Conservation (phyloP, 2,888 invertebrate genomes). For the Bedellia somnulentella region DNA sequence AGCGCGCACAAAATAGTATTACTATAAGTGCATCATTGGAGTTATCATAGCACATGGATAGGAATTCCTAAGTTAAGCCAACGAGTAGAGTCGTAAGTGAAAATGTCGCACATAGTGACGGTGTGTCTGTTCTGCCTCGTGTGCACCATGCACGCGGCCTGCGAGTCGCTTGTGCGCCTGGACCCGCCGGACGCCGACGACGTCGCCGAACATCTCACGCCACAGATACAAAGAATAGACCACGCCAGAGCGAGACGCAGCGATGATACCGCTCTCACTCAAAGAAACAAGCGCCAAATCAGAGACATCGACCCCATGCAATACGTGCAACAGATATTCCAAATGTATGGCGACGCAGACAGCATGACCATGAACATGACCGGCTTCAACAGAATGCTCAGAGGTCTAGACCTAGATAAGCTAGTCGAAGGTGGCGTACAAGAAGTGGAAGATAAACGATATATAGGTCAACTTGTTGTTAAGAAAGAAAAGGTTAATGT, state of each 20-base stretch:
- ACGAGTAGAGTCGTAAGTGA: no score
- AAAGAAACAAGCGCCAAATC: background rate
- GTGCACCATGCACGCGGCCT: slow-evolving; percentile 75
- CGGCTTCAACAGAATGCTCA: slow-evolving; percentile 71
- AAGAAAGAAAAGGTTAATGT: slow-evolving; percentile 44
- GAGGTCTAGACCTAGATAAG: slow-evolving; percentile 58
- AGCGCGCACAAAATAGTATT: no score
- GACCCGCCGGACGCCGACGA: background rate
- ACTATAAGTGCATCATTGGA: no score
- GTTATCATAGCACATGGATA: no score
- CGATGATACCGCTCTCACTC: background rate
- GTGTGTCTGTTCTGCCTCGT: slow-evolving; percentile 83
- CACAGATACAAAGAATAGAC: slow-evolving; percentile 18
- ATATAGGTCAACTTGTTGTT: slow-evolving; percentile 19
- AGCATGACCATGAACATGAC: slow-evolving; percentile 65
- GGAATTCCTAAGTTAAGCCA: no score
- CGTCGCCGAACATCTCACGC: background rate
- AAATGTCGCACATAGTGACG: slow-evolving; percentile 65
- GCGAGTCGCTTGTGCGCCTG: slow-evolving; percentile 66
- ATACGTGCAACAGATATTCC: slow-evolving; percentile 69
- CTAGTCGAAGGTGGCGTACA: slow-evolving; percentile 42
- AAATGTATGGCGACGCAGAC: slow-evolving; percentile 65
- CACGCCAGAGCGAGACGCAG: slow-evolving; percentile 12
- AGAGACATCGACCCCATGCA: slow-evolving; percentile 46
- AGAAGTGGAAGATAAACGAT: slow-evolving; percentile 21